Evolutionary conservation across 2,797 vertebrate species (phyloP), one percentile per base, ranked within the genome.

Genomic region (Sebastes trivittatus): DNA sequence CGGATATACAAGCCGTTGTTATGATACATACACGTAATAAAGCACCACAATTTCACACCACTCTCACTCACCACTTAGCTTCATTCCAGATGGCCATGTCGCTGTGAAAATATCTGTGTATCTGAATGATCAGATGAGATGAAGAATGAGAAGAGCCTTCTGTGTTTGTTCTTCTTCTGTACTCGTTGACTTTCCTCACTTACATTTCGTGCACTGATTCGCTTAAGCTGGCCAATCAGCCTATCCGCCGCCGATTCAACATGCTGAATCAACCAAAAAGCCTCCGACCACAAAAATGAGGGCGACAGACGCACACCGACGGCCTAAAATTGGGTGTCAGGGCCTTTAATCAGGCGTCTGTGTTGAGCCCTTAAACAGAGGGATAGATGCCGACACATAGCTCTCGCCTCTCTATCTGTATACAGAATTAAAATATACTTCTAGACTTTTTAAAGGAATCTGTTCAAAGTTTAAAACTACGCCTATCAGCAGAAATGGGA

Each of bases 331-430:
- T 46, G 42, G 16, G 16, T 46, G 42, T 18, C 42, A 46, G 42
- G 42, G 42, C 14, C 46, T n/a, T 52, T 62, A 64, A 69, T 38
- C 71, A 70, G 34, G 30, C 84, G 61, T 80, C n/a, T 38, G 36
- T 64, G 58, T 67, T 62, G 7, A 61, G 22, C 10, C 49, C 66
- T 52, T 34, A 58, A 42, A 42, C 38, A 1, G 38, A 42, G 14
- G 0, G 38, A 42, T 42, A 42, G 38, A 42, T 42, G 6, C 38
- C 38, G 38, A 16, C 13, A 16, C 0, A 42, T 16, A 16, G 38
- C 14, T 16, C 38, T 42, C 6, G 38, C 38, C 38, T 42, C 13
- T 42, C 13, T 42, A 16, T 42, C 38, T 16, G 38, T 42, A 16
- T 42, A 42, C 1, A 42, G 38, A 56, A 6, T 63, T 72, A 64